These are phyloP conservation scores for Mythimna ferrago DNA, from an alignment of 2,888 invertebrate genomes.

Conservation along the genomic window DNA sequence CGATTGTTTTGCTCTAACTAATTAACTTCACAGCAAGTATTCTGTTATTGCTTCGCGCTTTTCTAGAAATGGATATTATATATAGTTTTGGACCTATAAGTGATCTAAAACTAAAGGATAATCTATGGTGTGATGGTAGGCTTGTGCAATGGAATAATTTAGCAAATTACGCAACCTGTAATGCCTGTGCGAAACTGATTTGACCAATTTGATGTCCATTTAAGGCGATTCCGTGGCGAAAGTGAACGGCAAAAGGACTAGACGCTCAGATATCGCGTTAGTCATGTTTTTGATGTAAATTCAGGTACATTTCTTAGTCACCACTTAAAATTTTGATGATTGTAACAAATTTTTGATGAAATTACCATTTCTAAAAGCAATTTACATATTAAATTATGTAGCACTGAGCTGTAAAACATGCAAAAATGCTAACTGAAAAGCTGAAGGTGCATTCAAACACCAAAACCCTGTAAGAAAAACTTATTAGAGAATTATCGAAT, in stretches of 20 bases:
- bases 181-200: conserved; percentile 70
- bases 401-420: background rate
- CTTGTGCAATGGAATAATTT: conserved; percentile 64
- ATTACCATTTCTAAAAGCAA: background rate
- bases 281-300: conserved; percentile 58
- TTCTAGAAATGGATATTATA: background rate
- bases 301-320: conserved; percentile 41
- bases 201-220: conserved; percentile 73
- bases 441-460: background rate
- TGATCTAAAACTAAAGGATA: conserved; percentile 25
- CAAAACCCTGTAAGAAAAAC: background rate
- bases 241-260: conserved; percentile 70
- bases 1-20: background rate
- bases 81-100: conserved; percentile 6
- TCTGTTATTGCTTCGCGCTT: background rate
- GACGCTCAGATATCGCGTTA: conserved; percentile 57
- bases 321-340: conserved; percentile 10
- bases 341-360: background rate
- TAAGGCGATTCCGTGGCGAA: conserved; percentile 69
- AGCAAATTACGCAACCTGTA: conserved; percentile 69
- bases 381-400: background rate
- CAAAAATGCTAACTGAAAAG: background rate
- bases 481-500: background rate
- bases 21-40: background rate
- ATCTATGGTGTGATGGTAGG: conserved; percentile 40